Evolutionary conservation across 2,888 invertebrate species (phyloP).

Genomic region (Congeria kusceri): DNA sequence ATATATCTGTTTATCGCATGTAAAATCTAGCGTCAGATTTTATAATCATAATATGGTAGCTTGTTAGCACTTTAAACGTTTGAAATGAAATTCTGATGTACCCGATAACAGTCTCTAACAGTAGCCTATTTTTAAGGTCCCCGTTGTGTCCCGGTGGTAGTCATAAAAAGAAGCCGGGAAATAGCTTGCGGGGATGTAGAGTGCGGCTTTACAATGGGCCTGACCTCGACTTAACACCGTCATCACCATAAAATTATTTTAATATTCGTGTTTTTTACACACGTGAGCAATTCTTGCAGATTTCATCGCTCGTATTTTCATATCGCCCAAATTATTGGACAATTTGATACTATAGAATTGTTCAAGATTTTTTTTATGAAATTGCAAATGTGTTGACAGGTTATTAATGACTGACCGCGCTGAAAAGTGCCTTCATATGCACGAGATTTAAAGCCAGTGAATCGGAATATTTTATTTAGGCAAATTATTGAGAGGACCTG

Average conservation of each 20-base stretch:
- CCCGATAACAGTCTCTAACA: slow-evolving; percentile 31
- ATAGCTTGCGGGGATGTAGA: neutral
- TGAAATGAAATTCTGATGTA: slow-evolving; percentile 28
- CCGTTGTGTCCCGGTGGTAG: neutral
- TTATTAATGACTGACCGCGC: no score
- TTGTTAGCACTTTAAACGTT: slow-evolving; percentile 45
- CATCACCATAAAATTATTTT: slow-evolving; percentile 47
- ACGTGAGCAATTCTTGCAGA: no score
- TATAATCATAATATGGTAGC: slow-evolving; percentile 40
- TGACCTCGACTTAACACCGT: slow-evolving; percentile 47
- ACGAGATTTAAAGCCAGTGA: no score
- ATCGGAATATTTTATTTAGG: no score
- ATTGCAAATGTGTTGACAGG: no score
- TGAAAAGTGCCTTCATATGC: no score
- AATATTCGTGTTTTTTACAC: slow-evolving; percentile 32
- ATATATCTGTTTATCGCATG: slow-evolving; percentile 40
- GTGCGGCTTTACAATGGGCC: slow-evolving; percentile 10
- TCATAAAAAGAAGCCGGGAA: no score
- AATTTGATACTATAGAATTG: no score
- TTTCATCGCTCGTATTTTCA: no score
- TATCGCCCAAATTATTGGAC: no score
- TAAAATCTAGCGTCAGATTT: slow-evolving; percentile 38
- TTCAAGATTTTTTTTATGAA: no score
- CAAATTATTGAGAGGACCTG: no score
- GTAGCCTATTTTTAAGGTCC: slow-evolving; percentile 19